These are phyloP conservation scores for honey bee (Apis mellifera) DNA, from an alignment of 1,140 invertebrate species.

Conservation along the genomic window Amel_HAv3.1 CM009934.2:5888001-5888500, in stretches of 20 bases:
- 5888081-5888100: background rate
- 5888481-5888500: background rate
- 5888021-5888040: background rate
- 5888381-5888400: too few relatives aligned
- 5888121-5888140: background rate
- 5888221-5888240: background rate
- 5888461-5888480: too few relatives aligned
- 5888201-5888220: background rate
- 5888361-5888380: too few relatives aligned
- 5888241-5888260: background rate
- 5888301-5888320: too few relatives aligned
- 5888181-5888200: background rate
- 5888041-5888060: background rate
- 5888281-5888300: too few relatives aligned
- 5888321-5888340: too few relatives aligned
- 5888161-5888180: background rate
- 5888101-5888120: background rate
- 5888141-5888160: background rate
- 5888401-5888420: too few relatives aligned
- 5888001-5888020: background rate
- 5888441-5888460: too few relatives aligned
- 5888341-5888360: too few relatives aligned
- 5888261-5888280: too few relatives aligned
- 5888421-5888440: too few relatives aligned
- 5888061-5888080: background rate